Evolutionary conservation across 2,113 vertebrate genomes (phyloP).

Genomic region (Elgaria multicarinata): DNA sequence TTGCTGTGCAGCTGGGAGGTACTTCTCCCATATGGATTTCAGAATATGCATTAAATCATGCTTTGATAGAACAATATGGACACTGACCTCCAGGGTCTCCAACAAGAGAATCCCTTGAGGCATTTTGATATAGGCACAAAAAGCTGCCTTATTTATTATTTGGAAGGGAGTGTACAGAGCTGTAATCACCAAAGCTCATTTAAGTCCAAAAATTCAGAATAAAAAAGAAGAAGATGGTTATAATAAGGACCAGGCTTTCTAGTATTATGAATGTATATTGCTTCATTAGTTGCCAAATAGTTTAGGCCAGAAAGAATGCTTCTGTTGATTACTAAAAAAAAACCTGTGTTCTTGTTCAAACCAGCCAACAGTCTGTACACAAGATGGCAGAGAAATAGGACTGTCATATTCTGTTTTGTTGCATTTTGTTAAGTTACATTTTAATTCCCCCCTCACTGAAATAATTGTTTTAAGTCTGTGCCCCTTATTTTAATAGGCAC

Average conservation of each 20-base stretch:
- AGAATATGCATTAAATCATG: constrained; percentile 26
- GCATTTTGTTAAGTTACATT: not conserved
- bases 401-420: not conserved
- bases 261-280: not conserved
- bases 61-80: constrained; percentile 47
- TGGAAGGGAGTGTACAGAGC: not conserved
- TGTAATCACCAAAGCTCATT: not conserved
- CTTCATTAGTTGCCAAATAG: not conserved
- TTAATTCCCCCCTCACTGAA: not conserved
- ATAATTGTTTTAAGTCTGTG: not conserved
- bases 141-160: not conserved
- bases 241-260: not conserved
- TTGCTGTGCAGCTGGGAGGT: constrained; percentile 54
- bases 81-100: constrained; percentile 12
- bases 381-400: not conserved
- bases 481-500: not conserved
- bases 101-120: constrained; percentile 28
- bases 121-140: not conserved
- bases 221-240: accelerated
- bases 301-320: not conserved
- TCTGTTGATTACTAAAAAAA: not conserved
- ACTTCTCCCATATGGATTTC: constrained; percentile 42
- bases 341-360: not conserved
- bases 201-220: not conserved
- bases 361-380: not conserved